Conservation (phyloP, 2,797 vertebrate genomes). For the Tokudaia muenninki region DNA sequence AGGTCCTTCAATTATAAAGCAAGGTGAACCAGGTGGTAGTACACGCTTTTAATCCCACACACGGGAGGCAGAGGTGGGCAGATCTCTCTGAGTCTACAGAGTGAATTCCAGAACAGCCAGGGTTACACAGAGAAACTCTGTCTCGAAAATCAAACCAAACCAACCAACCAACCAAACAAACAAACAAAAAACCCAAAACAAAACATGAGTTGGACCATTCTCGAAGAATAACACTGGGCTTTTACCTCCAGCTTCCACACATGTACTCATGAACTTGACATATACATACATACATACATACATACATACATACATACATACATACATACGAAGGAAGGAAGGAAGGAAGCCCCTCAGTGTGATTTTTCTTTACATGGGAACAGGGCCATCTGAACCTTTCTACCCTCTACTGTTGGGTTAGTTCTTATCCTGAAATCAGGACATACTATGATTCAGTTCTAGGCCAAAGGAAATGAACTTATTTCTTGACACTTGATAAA, state of each 20-base stretch:
- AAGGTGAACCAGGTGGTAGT: background rate
- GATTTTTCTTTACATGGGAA: background rate
- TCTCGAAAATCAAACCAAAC: background rate
- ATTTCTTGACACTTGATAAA: background rate
- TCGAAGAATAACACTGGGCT: background rate
- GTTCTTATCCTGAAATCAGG: background rate
- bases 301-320: background rate
- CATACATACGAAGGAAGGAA: background rate
- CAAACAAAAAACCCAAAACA: background rate
- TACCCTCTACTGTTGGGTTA: background rate
- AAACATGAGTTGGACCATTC: background rate
- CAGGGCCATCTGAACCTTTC: background rate
- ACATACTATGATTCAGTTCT: background rate
- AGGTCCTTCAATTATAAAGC: background rate
- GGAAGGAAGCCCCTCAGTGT: background rate
- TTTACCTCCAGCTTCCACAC: background rate
- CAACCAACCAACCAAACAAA: background rate
- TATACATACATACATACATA: too few relatives aligned
- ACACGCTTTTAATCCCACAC: too few relatives aligned
- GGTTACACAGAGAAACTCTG: background rate
- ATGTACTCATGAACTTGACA: background rate
- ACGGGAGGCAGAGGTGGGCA: background rate
- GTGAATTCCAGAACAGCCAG: background rate
- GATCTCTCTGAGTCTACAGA: background rate
- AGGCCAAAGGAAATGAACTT: constrained; percentile 34